Evolutionary conservation across 2,888 invertebrate genomes (phyloP).

Genomic region (Muschampia plurimacula): DNA sequence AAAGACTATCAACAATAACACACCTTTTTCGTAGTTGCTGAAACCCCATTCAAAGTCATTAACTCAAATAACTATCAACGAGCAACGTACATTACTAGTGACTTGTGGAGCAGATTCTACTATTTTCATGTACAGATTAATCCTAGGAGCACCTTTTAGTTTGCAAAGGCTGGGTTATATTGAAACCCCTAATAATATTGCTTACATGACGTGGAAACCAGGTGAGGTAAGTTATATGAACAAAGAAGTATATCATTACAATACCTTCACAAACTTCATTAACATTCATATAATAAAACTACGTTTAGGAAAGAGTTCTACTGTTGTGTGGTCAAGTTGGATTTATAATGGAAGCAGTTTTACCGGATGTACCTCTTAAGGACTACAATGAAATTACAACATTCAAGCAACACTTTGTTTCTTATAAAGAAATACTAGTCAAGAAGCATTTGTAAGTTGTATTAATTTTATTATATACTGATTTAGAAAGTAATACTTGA

Average conservation of each 20-base stretch:
- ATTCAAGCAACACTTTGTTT: slow-evolving; percentile 70
- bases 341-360: slow-evolving; percentile 71
- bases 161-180: slow-evolving; percentile 89
- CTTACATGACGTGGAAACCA: slow-evolving; percentile 89
- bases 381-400: slow-evolving; percentile 71
- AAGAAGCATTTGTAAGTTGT: slow-evolving; percentile 76
- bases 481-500: no score
- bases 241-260: neutral
- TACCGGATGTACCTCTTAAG: slow-evolving; percentile 60
- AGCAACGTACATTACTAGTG: slow-evolving; percentile 84
- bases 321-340: slow-evolving; percentile 76
- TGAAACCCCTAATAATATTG: slow-evolving; percentile 86
- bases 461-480: no score
- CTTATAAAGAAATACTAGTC: slow-evolving; percentile 68
- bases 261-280: neutral
- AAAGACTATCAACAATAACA: neutral
- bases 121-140: slow-evolving; percentile 88
- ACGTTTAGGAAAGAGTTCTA: slow-evolving; percentile 64
- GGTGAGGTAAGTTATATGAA: slow-evolving; percentile 60
- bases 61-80: slow-evolving; percentile 87
- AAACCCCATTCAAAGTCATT: slow-evolving; percentile 89
- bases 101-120: slow-evolving; percentile 89
- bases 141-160: slow-evolving; percentile 66
- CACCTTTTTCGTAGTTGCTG: slow-evolving; percentile 67
- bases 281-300: neutral